Percentiles rank a stretch among this genome's conserved stretches.
phyloP scores from a whole-genome alignment of 1,140 invertebrate species.

The Drosophila mojavensis region DNA sequence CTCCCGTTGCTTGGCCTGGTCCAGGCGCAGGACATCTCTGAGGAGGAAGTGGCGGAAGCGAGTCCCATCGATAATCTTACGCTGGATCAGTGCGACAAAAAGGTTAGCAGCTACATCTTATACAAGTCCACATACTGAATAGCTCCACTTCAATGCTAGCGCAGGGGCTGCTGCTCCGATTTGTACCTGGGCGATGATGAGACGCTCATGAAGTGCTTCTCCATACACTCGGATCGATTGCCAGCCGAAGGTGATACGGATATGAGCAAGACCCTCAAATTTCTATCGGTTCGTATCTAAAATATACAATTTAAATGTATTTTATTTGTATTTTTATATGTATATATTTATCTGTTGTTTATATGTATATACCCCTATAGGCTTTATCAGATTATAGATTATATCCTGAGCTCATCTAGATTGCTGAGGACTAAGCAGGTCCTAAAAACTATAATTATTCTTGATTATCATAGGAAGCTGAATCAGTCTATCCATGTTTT shows the following conservation, averaged over 20 bases:
- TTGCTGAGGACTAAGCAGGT: no score
- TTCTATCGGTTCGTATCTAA: slow-evolving; percentile 57
- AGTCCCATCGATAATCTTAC: neutral
- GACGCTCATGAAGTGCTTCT: slow-evolving; percentile 51
- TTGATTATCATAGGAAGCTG: no score
- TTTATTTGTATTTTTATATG: no score
- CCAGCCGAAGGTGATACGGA: slow-evolving; percentile 39
- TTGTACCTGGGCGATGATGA: slow-evolving; percentile 48
- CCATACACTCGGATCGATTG: slow-evolving; percentile 51
- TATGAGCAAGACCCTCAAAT: slow-evolving; percentile 34
- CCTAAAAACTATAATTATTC: no score
- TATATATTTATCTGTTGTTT: no score
- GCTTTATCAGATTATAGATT: no score
- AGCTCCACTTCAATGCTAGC: slow-evolving; percentile 18
- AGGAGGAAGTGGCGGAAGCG: slow-evolving; percentile 6
- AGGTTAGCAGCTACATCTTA: slow-evolving; percentile 8
- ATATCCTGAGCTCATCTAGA: no score
- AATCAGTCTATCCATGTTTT: no score
- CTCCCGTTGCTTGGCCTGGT: neutral
- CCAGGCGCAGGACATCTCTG: slow-evolving; percentile 26
- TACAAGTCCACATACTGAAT: neutral
- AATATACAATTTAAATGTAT: no score
- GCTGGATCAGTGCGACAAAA: slow-evolving; percentile 42
- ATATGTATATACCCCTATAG: no score
- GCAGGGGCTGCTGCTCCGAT: slow-evolving; percentile 55